Conservation (phyloP, 2,888 invertebrate genomes). For the Acholoe squamosa region DNA sequence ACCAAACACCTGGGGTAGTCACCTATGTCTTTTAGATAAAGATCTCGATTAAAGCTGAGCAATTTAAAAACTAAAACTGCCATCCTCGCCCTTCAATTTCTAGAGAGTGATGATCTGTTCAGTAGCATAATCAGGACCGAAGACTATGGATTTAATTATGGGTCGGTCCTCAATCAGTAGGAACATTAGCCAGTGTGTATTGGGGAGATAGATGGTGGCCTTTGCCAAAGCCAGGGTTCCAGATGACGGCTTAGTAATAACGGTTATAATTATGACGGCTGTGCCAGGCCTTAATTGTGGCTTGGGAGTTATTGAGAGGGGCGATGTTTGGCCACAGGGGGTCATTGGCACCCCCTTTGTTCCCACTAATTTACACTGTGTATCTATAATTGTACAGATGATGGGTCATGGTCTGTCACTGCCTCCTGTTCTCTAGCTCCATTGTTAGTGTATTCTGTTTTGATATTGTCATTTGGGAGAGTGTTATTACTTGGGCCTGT, state of each 20-base stretch:
- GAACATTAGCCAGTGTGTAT: not conserved
- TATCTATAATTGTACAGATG: not conserved
- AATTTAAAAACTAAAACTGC: slow-evolving; percentile 19
- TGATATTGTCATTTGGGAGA: not conserved
- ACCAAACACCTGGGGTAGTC: not conserved
- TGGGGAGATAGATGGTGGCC: not conserved
- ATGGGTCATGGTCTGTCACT: not conserved
- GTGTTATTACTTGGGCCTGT: too few relatives aligned
- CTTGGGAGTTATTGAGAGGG: not conserved
- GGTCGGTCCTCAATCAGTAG: not conserved
- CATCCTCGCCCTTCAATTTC: not conserved
- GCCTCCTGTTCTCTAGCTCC: not conserved
- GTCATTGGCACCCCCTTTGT: slow-evolving; percentile 23
- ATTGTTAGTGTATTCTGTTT: not conserved
- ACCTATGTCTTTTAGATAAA: not conserved
- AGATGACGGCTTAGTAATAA: slow-evolving; percentile 36
- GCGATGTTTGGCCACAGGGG: not conserved
- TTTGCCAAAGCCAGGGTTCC: not conserved
- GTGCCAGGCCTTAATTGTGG: not conserved
- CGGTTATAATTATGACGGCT: slow-evolving; percentile 33
- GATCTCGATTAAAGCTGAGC: not conserved
- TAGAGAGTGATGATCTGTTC: not conserved
- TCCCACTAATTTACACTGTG: not conserved
- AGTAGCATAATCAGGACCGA: too few relatives aligned
- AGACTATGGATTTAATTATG: not conserved